Evolutionary conservation across 2,888 invertebrate species (phyloP).

Genomic region (Rhingia campestris): DNA sequence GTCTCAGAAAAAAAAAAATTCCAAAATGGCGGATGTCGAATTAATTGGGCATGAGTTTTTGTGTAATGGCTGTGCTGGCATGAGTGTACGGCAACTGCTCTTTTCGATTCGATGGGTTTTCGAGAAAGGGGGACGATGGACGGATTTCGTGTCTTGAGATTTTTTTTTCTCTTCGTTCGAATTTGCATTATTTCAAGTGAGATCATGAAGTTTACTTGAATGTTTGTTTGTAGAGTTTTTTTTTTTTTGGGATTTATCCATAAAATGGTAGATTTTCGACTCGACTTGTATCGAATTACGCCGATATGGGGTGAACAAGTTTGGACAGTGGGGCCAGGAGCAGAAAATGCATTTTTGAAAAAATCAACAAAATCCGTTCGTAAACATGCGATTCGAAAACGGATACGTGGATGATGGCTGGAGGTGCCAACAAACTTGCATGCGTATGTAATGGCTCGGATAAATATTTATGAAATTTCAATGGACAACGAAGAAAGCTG

Average conservation of each 20-base stretch:
- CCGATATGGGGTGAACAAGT: not conserved
- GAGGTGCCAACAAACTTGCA: too few relatives aligned
- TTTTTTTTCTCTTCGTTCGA: constrained; percentile 17
- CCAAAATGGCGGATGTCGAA: constrained; percentile 71
- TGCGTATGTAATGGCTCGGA: too few relatives aligned
- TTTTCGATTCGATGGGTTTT: constrained; percentile 14
- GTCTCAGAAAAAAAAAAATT: constrained; percentile 22
- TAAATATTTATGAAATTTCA: too few relatives aligned
- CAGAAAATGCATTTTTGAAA: too few relatives aligned
- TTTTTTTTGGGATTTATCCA: constrained; percentile 47
- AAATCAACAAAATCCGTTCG: too few relatives aligned
- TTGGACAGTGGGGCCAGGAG: too few relatives aligned
- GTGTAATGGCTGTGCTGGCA: constrained; percentile 69
- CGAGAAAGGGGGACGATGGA: not conserved
- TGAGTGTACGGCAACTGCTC: constrained; percentile 48
- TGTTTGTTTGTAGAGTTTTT: constrained; percentile 8
- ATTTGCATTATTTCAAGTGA: constrained; percentile 61
- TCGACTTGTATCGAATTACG: constrained; percentile 45
- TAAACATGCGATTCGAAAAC: too few relatives aligned
- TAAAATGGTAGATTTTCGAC: constrained; percentile 11
- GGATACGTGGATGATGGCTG: too few relatives aligned
- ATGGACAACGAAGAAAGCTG: too few relatives aligned
- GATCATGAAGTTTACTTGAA: constrained; percentile 55
- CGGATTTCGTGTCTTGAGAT: not conserved
- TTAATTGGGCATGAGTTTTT: constrained; percentile 71